A percentile compares a stretch with the other conserved stretches of the same genome.
Evolutionary conservation across 2,888 invertebrate genomes (phyloP).

Genomic region (Halictus quadricinctus): DNA sequence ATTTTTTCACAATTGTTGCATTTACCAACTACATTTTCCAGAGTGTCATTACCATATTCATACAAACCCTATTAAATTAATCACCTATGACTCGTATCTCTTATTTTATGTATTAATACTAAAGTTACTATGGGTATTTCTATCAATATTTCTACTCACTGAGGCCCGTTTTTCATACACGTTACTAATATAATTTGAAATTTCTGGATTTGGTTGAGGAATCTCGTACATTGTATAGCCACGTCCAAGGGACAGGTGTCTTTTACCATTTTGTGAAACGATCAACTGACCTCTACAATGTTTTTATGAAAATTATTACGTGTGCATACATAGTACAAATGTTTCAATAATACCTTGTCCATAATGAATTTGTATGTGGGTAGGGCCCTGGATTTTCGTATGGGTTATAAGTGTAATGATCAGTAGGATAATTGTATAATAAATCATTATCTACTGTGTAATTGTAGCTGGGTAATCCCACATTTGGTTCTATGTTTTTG

Average conservation of each 20-base stretch:
- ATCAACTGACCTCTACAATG: conserved; percentile 69
- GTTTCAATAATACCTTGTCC: conserved; percentile 72
- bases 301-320: conserved; percentile 12
- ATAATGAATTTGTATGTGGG: conserved; percentile 73
- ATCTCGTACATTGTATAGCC: conserved; percentile 76
- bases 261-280: conserved; percentile 73
- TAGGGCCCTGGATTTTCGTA: conserved; percentile 69
- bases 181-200: conserved; percentile 59
- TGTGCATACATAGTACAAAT: neutral
- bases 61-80: conserved; percentile 69
- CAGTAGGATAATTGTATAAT: conserved; percentile 68
- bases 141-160: conserved; percentile 51
- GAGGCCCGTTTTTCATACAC: conserved; percentile 71
- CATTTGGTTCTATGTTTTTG: neutral
- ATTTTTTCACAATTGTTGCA: conserved; percentile 69
- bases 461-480: conserved; percentile 2
- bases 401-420: conserved; percentile 67
- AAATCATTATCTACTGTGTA: conserved; percentile 62
- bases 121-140: neutral
- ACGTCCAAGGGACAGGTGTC: conserved; percentile 77
- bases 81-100: neutral
- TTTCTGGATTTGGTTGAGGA: conserved; percentile 68
- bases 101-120: neutral
- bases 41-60: conserved; percentile 68
- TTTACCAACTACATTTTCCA: conserved; percentile 59